Base-by-base conservation (phyloP, 2,888 invertebrate genomes). In the Cyclophora punctaria region DNA sequence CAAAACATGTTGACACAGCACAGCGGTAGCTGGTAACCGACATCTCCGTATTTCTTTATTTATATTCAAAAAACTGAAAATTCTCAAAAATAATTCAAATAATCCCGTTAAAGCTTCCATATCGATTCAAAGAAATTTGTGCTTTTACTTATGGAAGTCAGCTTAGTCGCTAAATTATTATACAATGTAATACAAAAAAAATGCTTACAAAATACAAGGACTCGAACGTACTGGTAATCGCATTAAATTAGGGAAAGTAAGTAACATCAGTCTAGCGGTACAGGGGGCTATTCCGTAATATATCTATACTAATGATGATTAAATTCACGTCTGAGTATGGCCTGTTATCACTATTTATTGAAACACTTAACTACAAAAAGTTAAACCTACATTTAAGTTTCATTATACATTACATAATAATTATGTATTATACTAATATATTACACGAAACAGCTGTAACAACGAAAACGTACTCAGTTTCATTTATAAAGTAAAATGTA, bases 251-350 rank as follows among this genome's bases (percentile, higher is more conserved):
- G 41, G 33, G 45, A 67, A 64, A 50, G 47, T 57, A 51, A 59
- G 63, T 56, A 61, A 56, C 61, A 69, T 81, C 83, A 83, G 83
- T 83, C 83, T 79, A 80, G 73, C 71, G 5, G 65, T 76, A 67
- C 58, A 63, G 71, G 76, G 72, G 74, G 72, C 63, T 71, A 69
- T 20, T 20, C 20, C 20, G 20, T 20, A 20, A 20, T 70, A 76
- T 66, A 66, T 62, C 72, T 78, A 55, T 56, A 75, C 79, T 78
- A 70, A 64, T 73, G 72, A 80, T 73, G 73, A 75, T 70, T 80
- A 82, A 83, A 81, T 81, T 82, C 83, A 81, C 75, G 68, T 73
- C 58, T 80, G 82, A 85, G 83, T 85, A 83, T 85, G 84, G 79
- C 82, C 66, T 71, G 69, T 77, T 75, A 69, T 73, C 67, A 76